phyloP scores from a whole-genome alignment of 2,797 vertebrate species.

The Arvicola amphibius region DNA sequence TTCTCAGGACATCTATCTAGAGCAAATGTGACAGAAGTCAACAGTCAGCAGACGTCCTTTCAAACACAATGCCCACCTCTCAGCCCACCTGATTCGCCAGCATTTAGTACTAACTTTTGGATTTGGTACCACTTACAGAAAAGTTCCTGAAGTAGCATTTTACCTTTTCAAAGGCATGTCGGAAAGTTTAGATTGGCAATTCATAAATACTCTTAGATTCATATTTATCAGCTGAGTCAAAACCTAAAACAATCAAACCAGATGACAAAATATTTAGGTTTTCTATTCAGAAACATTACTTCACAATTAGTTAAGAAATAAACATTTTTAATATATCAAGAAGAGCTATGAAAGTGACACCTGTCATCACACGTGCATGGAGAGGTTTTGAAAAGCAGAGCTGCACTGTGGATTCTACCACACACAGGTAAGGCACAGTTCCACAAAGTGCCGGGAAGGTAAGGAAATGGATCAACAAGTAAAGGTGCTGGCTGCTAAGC shows the following conservation, averaged over 20 bases:
- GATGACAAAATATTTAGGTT: constrained; percentile 40
- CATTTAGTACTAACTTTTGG: background rate
- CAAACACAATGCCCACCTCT: background rate
- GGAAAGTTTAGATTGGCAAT: constrained; percentile 98
- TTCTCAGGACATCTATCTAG: background rate
- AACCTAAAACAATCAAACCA: constrained; percentile 88
- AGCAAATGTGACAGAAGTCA: background rate
- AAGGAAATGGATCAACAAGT: background rate
- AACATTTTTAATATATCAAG: constrained; percentile 39
- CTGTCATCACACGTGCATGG: background rate
- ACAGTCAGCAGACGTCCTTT: constrained; percentile 10
- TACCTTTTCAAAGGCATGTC: constrained; percentile 99
- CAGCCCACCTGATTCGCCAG: background rate
- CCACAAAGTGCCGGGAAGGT: background rate
- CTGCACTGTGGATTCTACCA: background rate
- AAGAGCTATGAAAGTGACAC: background rate
- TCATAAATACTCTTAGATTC: constrained; percentile 98
- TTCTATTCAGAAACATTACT: constrained; percentile 41
- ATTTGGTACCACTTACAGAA: background rate
- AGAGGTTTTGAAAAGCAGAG: constrained; percentile 22
- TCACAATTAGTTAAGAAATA: constrained; percentile 4
- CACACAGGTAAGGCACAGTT: background rate
- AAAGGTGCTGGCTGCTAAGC: background rate
- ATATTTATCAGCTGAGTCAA: constrained; percentile 96
- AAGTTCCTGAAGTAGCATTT: constrained; percentile 62